Conservation (phyloP, 2,888 invertebrate genomes). For the Coelopa pilipes region DNA sequence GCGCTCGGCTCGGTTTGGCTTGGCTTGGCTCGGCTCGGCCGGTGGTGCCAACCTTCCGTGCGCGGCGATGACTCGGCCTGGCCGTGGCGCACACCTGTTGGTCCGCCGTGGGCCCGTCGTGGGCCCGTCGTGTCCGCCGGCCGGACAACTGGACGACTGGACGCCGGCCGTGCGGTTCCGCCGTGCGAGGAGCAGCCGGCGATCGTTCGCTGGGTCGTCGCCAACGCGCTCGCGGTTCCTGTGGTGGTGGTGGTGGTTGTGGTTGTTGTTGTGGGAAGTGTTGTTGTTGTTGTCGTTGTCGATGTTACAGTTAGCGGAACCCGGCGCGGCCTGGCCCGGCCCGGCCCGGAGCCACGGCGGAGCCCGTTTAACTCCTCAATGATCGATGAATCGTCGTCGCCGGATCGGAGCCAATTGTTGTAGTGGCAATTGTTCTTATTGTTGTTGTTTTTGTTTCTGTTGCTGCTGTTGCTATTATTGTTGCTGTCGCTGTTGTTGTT, state of each 20-base stretch:
- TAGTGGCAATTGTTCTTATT: neutral
- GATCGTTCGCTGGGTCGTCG: neutral
- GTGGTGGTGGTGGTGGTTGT: neutral
- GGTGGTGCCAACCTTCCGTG: neutral
- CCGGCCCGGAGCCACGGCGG: conserved; percentile 9
- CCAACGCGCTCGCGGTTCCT: neutral
- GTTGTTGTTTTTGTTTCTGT: too few relatives aligned
- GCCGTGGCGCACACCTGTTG: conserved; percentile 28
- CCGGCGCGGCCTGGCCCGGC: neutral
- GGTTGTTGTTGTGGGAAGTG: neutral
- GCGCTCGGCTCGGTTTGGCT: too few relatives aligned
- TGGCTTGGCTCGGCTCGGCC: too few relatives aligned
- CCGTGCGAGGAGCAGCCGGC: neutral
- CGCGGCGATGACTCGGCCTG: neutral
- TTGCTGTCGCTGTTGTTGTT: neutral
- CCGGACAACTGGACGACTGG: conserved; percentile 10
- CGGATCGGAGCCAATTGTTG: conserved; percentile 1
- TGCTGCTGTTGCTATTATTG: neutral
- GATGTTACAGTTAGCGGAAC: conserved; percentile 34
- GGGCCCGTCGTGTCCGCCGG: neutral
- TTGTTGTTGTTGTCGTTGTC: conserved; percentile 2
- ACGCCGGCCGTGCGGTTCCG: conserved; percentile 3
- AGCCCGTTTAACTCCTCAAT: conserved; percentile 26
- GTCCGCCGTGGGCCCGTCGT: neutral
- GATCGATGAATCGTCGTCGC: conserved; percentile 30